Base-by-base conservation (phyloP, 23 tunicate species). In the Phallusia fumigata region DNA sequence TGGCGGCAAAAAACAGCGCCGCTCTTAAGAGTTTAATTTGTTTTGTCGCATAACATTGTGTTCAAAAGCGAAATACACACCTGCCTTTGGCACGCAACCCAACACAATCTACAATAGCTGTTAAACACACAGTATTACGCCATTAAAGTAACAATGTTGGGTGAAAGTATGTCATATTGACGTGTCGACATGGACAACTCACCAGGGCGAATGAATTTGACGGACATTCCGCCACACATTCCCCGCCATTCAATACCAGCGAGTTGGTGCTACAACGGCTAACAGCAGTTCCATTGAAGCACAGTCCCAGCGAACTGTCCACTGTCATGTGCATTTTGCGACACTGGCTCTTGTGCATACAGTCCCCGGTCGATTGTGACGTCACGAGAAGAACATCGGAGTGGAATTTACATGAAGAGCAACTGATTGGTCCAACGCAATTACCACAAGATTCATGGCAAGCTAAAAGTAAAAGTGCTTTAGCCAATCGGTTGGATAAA, bases 381-480 rank as follows among this genome's bases (percentile, higher is more conserved):
- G 88, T 13, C 24, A 58, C 78, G 0, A 52, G 0, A 13, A 76
- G 52, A 18, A 76, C 40, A 8, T 35, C 65, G 11, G 36, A 0
- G 36, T n/a, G 30, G 32, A 16, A 40, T 78, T 44, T 65, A 65
- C 88, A 85, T 30, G 83, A 32, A 16, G 65, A 40, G 53, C 88
- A 85, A 24, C 65, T 34, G 36, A 0, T 3, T 2, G 47, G 73
- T 11, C 81, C 79, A 19, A 26, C 24, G 64, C 97, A 92, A 13
- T 82, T 47, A 12, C 79, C 81, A 77, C 97, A 92, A 22, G 86
- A 44, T 30, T 31, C 26, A 52, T 74, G 89, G 47, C 97, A 92
- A 80, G 86, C 97, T 92, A 86, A 34, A 79, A 79, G 31, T 1
- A 8, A 58, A 6, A 21, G 69, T 24, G 26, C 28, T 1, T 58